Percentiles rank a stretch among this genome's conserved stretches.
Evolutionary conservation across 2,888 invertebrate species (phyloP).

Genomic region (Myathropa florea): DNA sequence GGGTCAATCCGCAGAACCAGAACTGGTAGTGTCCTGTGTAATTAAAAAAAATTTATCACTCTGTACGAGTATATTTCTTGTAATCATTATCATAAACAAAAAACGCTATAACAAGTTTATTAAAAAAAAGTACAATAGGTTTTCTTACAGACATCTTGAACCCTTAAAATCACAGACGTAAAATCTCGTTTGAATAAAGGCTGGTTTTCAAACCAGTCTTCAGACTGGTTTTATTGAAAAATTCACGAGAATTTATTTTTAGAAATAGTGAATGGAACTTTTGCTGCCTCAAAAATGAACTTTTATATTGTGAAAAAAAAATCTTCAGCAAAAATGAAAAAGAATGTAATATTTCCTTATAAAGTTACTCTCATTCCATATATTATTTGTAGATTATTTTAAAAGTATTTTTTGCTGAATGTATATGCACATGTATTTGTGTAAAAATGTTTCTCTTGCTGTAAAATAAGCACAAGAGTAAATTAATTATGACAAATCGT

Average conservation of each 20-base stretch:
- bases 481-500: slow-evolving; percentile 34
- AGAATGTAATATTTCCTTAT: background rate
- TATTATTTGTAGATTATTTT: background rate
- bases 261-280: slow-evolving; percentile 22
- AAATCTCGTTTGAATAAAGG: background rate
- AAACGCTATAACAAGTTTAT: background rate
- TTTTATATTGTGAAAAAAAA: background rate
- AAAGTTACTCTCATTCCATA: background rate
- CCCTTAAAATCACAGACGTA: background rate
- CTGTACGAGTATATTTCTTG: background rate
- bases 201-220: background rate
- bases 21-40: too few relatives aligned
- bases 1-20: too few relatives aligned
- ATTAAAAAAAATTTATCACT: too few relatives aligned
- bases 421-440: too few relatives aligned
- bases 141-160: background rate
- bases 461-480: background rate
- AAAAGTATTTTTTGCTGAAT: background rate
- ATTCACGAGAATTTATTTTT: background rate
- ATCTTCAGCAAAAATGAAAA: background rate
- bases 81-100: background rate
- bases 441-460: background rate
- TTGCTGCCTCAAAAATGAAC: background rate
- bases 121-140: background rate
- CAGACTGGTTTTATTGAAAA: background rate